Percentiles rank a stretch among this genome's conserved stretches.
Conservation (phyloP, 2,113 vertebrate genomes). For the Rhadina sibilatrix region DNA sequence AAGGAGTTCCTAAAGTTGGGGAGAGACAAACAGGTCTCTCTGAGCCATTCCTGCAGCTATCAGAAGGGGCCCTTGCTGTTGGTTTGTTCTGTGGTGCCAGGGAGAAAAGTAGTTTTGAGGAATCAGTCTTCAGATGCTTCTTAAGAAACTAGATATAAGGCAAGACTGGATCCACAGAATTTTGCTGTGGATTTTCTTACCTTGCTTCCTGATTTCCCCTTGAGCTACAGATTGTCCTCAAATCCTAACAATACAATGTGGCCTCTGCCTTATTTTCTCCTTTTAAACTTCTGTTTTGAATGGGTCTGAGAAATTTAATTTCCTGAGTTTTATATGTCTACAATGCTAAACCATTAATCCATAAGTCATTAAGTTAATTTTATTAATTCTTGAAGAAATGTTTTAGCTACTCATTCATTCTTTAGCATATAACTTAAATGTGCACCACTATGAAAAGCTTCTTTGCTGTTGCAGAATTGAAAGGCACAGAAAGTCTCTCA, state of each 20-base stretch:
- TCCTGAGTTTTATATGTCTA: not conserved
- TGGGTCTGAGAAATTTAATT: not conserved
- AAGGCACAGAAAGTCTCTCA: not conserved
- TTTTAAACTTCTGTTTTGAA: not conserved
- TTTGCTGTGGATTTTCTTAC: not conserved
- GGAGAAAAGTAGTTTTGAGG: not conserved
- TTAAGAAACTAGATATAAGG: not conserved
- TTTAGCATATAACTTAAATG: not conserved
- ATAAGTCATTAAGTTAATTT: not conserved
- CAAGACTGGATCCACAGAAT: not conserved
- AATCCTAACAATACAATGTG: not conserved
- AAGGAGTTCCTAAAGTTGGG: not conserved
- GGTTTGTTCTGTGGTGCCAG: not conserved
- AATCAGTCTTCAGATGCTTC: not conserved
- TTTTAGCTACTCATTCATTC: not conserved
- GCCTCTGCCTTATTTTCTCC: not conserved
- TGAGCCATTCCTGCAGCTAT: not conserved
- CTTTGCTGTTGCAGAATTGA: not conserved
- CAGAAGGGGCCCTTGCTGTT: not conserved
- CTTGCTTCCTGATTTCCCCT: not conserved
- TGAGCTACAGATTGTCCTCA: not conserved
- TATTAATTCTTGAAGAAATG: not conserved
- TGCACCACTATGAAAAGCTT: not conserved
- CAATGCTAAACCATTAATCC: not conserved
- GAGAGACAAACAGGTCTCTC: not conserved